These are phyloP conservation scores for Amphipoea lucens DNA, from an alignment of 2,888 invertebrate genomes.

Conservation along the genomic window DNA sequence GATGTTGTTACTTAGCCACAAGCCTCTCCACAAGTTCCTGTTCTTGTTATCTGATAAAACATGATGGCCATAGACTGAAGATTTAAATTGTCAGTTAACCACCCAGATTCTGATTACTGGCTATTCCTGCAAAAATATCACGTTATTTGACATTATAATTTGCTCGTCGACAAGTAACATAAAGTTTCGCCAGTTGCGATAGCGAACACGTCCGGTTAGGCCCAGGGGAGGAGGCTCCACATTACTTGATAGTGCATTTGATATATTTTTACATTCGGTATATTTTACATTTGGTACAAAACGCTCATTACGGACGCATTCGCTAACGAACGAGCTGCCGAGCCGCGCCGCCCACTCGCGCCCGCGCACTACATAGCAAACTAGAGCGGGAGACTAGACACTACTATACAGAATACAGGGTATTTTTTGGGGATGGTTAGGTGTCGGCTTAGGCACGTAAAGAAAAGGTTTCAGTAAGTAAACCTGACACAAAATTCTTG, in stretches of 20 bases:
- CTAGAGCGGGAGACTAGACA: slow-evolving; percentile 18
- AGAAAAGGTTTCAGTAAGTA: background rate
- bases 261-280: slow-evolving; percentile 85
- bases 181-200: background rate
- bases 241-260: slow-evolving; percentile 76
- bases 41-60: background rate
- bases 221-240: slow-evolving; percentile 35
- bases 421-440: background rate
- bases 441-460: background rate
- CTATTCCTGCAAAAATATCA: background rate
- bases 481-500: background rate
- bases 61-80: background rate
- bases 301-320: slow-evolving; percentile 87
- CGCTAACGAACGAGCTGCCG: slow-evolving; percentile 84
- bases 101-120: background rate
- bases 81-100: background rate
- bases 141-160: no score
- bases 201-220: slow-evolving; percentile 17
- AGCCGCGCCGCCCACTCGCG: slow-evolving; percentile 21
- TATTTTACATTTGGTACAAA: slow-evolving; percentile 80
- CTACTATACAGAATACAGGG: background rate
- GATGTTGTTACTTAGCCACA: background rate
- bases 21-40: background rate
- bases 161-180: background rate
- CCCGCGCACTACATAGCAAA: slow-evolving; percentile 1